Percentiles rank a stretch among this genome's conserved stretches.
Evolutionary conservation across 2,888 invertebrate genomes (phyloP).

Genomic region (Mythimna ferrago): DNA sequence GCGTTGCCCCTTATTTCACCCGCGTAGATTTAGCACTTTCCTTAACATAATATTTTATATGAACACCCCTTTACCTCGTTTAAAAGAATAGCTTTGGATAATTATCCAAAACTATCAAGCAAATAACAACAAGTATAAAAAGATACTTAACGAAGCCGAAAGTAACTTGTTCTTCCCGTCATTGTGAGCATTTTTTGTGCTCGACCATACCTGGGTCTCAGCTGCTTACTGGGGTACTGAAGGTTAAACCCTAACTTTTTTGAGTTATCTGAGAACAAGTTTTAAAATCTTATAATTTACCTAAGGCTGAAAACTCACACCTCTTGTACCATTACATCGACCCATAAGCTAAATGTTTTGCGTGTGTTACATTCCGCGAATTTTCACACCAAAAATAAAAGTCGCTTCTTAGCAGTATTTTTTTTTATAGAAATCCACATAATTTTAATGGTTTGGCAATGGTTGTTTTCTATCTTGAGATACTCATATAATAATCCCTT

Average conservation of each 20-base stretch:
- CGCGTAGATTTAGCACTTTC: no score
- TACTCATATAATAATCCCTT: not conserved
- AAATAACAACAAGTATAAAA: not conserved
- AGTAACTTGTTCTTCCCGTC: not conserved
- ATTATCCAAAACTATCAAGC: no score
- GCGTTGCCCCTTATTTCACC: no score
- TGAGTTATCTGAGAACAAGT: not conserved
- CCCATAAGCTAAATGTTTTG: not conserved
- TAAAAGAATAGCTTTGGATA: no score
- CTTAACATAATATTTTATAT: no score
- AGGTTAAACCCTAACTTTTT: not conserved
- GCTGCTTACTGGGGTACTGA: not conserved
- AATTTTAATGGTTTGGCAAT: not conserved
- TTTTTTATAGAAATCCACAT: not conserved
- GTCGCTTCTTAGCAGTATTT: not conserved
- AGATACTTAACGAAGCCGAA: not conserved
- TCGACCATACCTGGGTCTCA: not conserved
- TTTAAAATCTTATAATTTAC: not conserved
- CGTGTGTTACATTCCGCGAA: not conserved
- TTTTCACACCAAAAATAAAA: not conserved
- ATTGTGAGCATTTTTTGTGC: not conserved
- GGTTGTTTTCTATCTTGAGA: not conserved
- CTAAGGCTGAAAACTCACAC: no score
- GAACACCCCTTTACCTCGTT: no score
- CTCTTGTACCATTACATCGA: not conserved